Evolutionary conservation across 2,797 vertebrate genomes (phyloP).

Genomic region (Liparis tanakae): DNA sequence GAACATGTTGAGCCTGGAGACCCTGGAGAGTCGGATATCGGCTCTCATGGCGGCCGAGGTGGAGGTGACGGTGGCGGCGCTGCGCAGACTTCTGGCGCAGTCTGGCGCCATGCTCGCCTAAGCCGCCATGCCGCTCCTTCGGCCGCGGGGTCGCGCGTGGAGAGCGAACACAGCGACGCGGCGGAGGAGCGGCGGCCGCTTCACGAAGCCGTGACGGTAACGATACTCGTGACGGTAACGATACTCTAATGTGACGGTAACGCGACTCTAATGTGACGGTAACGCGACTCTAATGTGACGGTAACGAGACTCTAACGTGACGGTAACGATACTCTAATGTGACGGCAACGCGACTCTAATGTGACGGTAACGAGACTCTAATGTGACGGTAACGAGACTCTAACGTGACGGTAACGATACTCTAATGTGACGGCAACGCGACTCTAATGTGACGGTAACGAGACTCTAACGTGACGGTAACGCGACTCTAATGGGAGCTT

Average conservation of each 20-base stretch:
- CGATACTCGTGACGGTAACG: no score
- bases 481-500: neutral
- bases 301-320: conserved; percentile 21
- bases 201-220: conserved; percentile 37
- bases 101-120: conserved; percentile 15
- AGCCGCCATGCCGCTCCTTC: neutral
- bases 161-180: neutral
- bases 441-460: conserved; percentile 29
- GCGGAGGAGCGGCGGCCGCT: neutral
- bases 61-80: conserved; percentile 42
- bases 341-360: conserved; percentile 24
- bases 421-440: no score
- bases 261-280: conserved; percentile 21
- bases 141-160: fast-evolving
- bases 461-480: conserved; percentile 35
- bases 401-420: no score
- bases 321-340: no score
- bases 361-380: conserved; percentile 35
- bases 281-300: neutral
- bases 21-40: conserved; percentile 22
- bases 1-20: conserved; percentile 39
- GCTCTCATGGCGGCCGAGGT: conserved; percentile 39
- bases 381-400: conserved; percentile 31
- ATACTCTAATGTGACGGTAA: conserved; percentile 30
- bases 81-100: conserved; percentile 40